Evolutionary conservation across 2,113 vertebrate genomes (phyloP).

Genomic region (Euleptes europaea): DNA sequence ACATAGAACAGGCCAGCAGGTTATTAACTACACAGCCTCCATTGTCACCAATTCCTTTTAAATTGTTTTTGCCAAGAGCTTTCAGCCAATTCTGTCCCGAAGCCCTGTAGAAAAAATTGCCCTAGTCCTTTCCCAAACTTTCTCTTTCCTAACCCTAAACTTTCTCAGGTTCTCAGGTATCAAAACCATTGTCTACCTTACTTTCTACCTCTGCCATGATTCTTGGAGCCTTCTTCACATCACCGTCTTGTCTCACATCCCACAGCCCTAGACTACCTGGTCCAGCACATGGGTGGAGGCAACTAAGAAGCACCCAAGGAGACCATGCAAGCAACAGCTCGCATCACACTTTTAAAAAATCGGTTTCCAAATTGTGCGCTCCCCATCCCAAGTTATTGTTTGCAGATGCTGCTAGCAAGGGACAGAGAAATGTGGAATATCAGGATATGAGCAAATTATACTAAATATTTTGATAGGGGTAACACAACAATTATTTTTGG

Average conservation of each 20-base stretch:
- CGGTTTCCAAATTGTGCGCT: no score
- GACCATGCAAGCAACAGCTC: neutral
- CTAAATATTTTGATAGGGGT: no score
- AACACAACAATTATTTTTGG: no score
- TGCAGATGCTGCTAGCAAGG: no score
- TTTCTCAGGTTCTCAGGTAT: neutral
- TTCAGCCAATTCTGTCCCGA: no score
- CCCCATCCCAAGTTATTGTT: no score
- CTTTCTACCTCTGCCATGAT: neutral
- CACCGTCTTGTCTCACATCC: neutral
- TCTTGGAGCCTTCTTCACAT: neutral
- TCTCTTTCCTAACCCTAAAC: neutral
- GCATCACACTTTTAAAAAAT: no score
- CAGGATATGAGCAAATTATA: no score
- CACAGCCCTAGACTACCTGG: no score
- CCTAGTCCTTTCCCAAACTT: no score
- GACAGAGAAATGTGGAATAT: no score
- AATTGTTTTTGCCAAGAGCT: neutral
- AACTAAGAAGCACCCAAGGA: neutral
- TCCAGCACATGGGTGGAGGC: neutral
- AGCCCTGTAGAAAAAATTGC: neutral
- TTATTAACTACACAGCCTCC: neutral
- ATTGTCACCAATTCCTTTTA: neutral
- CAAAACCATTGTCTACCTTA: neutral
- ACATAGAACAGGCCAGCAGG: neutral